phyloP scores from a whole-genome alignment of 30 jellyfish, hydroid and myxozoan genomes.

The Cassiopea xamachana region DNA sequence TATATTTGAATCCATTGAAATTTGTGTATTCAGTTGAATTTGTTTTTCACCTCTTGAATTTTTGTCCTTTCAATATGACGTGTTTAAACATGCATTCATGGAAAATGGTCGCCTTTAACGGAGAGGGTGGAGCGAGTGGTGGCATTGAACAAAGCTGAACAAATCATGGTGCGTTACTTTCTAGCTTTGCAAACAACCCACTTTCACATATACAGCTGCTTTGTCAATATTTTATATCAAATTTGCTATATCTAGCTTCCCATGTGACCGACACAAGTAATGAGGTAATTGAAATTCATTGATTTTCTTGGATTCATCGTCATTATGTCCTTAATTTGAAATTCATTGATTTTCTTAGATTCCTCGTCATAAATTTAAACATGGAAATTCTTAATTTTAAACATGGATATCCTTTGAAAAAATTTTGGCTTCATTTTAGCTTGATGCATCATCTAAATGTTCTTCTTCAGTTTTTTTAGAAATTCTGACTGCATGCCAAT shows the following conservation, averaged over 20 bases:
- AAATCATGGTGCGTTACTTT: constrained; percentile 23
- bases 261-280: neutral
- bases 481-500: too few relatives aligned
- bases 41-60: neutral
- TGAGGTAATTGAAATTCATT: constrained; percentile 25
- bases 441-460: too few relatives aligned
- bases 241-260: constrained; percentile 27
- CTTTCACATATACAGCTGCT: constrained; percentile 59
- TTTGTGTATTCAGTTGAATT: constrained; percentile 48
- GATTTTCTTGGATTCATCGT: constrained; percentile 5
- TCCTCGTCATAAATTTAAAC: too few relatives aligned
- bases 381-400: too few relatives aligned
- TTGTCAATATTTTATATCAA: constrained; percentile 31
- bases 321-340: too few relatives aligned
- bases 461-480: too few relatives aligned
- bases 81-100: constrained; percentile 20
- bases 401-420: too few relatives aligned
- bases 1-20: constrained; percentile 32
- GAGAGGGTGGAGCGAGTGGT: constrained; percentile 66
- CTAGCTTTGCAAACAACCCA: constrained; percentile 43
- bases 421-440: too few relatives aligned
- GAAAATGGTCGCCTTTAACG: constrained; percentile 16
- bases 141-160: constrained; percentile 57
- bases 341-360: constrained; percentile 25
- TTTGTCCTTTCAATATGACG: constrained; percentile 14